Percentiles rank a stretch among this genome's conserved stretches.
Evolutionary conservation across 2,797 vertebrate species (phyloP).

Genomic region (Smutsia gigantea): DNA sequence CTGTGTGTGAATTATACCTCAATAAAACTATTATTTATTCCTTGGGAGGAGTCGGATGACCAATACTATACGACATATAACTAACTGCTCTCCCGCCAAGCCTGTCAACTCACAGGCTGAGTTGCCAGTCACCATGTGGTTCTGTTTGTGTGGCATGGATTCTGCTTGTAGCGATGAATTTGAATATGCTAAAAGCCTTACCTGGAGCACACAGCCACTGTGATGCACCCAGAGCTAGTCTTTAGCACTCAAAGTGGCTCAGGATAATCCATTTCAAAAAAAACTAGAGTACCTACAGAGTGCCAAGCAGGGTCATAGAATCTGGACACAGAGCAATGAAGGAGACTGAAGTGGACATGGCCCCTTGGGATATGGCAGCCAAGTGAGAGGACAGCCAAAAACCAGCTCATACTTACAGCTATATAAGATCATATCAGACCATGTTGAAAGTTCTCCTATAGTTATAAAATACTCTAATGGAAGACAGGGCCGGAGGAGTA

Average conservation of each 20-base stretch:
- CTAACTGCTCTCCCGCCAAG: background rate
- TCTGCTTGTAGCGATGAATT: background rate
- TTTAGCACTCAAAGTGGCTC: background rate
- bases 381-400: background rate
- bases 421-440: background rate
- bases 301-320: background rate
- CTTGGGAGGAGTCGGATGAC: background rate
- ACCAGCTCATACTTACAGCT: no score
- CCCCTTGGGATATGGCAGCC: background rate
- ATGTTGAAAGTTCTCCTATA: rapidly evolving
- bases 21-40: background rate
- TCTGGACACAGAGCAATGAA: background rate
- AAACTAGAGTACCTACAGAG: background rate
- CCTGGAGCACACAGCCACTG: background rate
- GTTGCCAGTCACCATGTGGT: rapidly evolving
- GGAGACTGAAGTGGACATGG: background rate
- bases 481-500: background rate
- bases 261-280: background rate
- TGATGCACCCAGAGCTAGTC: background rate
- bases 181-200: background rate
- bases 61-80: rapidly evolving
- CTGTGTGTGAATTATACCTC: background rate
- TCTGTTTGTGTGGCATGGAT: background rate
- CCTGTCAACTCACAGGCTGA: background rate
- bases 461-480: rapidly evolving